phyloP scores from a whole-genome alignment of 2,113 vertebrate species.

The Sylvia atricapilla region DNA sequence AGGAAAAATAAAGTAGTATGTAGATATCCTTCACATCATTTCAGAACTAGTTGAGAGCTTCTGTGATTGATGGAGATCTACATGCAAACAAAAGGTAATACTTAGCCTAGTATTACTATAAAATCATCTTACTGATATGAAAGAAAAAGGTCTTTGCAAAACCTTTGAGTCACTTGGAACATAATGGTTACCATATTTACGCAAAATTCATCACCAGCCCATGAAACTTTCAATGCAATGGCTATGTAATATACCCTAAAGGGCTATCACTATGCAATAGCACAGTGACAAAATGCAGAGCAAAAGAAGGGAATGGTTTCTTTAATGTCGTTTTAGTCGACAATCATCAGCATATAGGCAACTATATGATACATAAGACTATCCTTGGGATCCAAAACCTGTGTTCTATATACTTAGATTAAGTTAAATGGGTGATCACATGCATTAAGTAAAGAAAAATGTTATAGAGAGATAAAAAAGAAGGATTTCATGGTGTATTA shows the following conservation, averaged over 20 bases:
- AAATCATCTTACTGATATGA: neutral
- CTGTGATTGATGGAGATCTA: neutral
- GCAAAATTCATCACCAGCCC: neutral
- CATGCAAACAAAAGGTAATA: neutral
- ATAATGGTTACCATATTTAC: neutral
- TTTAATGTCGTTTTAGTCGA: neutral
- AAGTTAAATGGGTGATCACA: neutral
- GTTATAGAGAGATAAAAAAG: neutral
- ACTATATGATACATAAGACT: neutral
- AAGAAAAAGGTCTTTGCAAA: neutral
- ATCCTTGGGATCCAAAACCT: neutral
- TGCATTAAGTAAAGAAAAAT: neutral
- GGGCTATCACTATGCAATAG: neutral
- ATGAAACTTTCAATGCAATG: neutral
- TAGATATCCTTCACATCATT: neutral
- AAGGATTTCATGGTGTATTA: neutral
- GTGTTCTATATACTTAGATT: neutral
- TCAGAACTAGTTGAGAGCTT: neutral
- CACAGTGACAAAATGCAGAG: neutral
- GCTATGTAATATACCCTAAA: fast-evolving
- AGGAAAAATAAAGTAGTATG: neutral
- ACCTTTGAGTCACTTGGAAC: neutral
- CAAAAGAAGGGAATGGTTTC: neutral
- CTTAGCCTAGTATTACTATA: neutral
- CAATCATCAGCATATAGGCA: neutral